Evolutionary conservation across 2,113 vertebrate species (phyloP).

Genomic region (Phaethon lepturus): DNA sequence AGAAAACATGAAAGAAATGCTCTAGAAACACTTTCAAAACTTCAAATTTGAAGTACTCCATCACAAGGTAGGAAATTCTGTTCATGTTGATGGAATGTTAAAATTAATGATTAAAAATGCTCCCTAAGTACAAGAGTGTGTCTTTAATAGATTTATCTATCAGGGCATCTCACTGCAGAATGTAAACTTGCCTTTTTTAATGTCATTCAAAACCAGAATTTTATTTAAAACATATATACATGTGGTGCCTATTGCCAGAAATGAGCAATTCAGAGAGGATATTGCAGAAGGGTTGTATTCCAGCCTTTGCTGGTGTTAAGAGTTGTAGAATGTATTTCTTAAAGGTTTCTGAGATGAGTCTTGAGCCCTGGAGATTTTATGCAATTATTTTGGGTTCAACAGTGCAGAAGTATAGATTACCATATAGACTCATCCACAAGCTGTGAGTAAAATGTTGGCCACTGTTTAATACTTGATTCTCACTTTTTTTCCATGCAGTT

Average conservation of each 20-base stretch:
- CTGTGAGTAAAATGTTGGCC: background rate
- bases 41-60: background rate
- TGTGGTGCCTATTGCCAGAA: background rate
- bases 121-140: background rate
- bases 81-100: background rate
- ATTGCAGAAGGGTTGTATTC: background rate
- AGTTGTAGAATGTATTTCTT: background rate
- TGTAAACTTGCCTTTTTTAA: background rate
- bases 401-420: background rate
- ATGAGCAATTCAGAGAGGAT: background rate
- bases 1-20: background rate
- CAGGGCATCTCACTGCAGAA: background rate
- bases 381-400: slow-evolving; percentile 4
- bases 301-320: background rate
- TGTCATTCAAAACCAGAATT: background rate
- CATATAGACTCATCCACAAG: background rate
- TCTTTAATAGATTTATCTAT: background rate
- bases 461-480: background rate
- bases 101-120: background rate
- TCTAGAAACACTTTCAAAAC: background rate
- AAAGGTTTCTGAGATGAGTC: background rate
- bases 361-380: background rate
- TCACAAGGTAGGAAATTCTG: background rate
- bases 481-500: background rate
- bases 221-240: background rate